A percentile compares a stretch with the other conserved stretches of the same genome.
Conservation (phyloP, 2,888 invertebrate species). For the Synergus gifuensis region DNA sequence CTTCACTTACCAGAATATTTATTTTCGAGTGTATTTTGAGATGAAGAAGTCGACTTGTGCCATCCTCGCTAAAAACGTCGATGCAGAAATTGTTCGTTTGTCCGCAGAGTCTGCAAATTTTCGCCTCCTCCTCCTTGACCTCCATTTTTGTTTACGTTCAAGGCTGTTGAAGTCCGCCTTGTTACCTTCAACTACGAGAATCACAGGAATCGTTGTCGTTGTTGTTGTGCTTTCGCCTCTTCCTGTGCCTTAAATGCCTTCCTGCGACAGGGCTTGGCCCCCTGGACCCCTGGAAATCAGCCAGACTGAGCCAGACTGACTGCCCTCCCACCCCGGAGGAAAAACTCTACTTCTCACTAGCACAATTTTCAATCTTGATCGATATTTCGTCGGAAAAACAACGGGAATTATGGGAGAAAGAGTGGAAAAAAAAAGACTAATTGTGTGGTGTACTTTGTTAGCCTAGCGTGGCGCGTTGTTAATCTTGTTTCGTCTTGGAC, state of each 20-base stretch:
- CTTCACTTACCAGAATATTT: conserved; percentile 73
- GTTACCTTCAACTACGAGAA: background rate
- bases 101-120: conserved; percentile 74
- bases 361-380: background rate
- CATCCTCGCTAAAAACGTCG: conserved; percentile 74
- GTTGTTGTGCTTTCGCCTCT: background rate
- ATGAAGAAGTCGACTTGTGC: conserved; percentile 70
- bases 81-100: conserved; percentile 72
- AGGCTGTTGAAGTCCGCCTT: conserved; percentile 66
- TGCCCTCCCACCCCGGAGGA: conserved; percentile 21
- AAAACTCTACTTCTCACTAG: background rate
- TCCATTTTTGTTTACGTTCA: conserved; percentile 72
- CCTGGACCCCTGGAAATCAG: conserved; percentile 1
- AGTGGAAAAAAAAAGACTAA: conserved; percentile 17
- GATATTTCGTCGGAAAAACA: background rate
- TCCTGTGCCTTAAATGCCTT: background rate
- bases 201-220: background rate
- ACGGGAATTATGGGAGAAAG: background rate
- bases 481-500: background rate
- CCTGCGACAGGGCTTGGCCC: background rate
- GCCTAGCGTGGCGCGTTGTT: conserved; percentile 35
- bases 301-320: conserved; percentile 5
- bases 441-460: conserved; percentile 20
- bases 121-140: conserved; percentile 68
- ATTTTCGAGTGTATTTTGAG: conserved; percentile 72